phyloP scores from a whole-genome alignment of 1,140 invertebrate species.

The Cecropterus lyciades region DNA sequence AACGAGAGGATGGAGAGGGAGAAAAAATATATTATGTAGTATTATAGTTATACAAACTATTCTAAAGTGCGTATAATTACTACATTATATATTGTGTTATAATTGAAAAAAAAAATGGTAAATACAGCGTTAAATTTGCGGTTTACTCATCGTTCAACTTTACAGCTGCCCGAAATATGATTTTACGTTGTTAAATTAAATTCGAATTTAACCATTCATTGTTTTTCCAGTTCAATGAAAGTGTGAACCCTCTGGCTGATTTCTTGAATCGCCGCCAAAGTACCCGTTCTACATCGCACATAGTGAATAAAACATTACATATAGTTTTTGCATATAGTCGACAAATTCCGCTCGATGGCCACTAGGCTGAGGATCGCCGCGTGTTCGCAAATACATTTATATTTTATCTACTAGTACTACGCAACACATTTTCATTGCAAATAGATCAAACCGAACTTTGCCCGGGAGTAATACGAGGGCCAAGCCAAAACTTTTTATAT shows the following conservation, averaged over 20 bases:
- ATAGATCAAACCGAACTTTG: slow-evolving; percentile 39
- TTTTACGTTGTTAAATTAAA: slow-evolving; percentile 17
- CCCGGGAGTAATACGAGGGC: slow-evolving; percentile 33
- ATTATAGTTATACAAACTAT: too few species aligned
- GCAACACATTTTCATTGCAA: slow-evolving; percentile 40
- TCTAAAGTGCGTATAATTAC: too few species aligned
- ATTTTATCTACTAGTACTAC: slow-evolving; percentile 22
- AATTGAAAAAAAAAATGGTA: slow-evolving; percentile 3
- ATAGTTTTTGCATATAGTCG: slow-evolving; percentile 39
- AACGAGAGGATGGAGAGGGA: too few species aligned
- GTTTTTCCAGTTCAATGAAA: slow-evolving; percentile 40
- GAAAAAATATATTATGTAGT: too few species aligned
- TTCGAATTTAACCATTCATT: slow-evolving; percentile 19
- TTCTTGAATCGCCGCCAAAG: slow-evolving; percentile 71
- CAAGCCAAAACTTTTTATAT: slow-evolving; percentile 37
- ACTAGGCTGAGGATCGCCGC: slow-evolving; percentile 15
- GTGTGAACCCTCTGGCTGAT: slow-evolving; percentile 56
- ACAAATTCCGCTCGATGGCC: slow-evolving; percentile 21
- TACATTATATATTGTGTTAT: not conserved
- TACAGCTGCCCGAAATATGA: slow-evolving; percentile 26
- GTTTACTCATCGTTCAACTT: slow-evolving; percentile 25
- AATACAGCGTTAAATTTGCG: slow-evolving; percentile 9
- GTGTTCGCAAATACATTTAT: slow-evolving; percentile 14
- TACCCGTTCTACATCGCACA: slow-evolving; percentile 57
- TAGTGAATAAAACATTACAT: slow-evolving; percentile 61